phyloP scores from a whole-genome alignment of 1,140 invertebrate genomes.

The Drosophila nannoptera region DNA sequence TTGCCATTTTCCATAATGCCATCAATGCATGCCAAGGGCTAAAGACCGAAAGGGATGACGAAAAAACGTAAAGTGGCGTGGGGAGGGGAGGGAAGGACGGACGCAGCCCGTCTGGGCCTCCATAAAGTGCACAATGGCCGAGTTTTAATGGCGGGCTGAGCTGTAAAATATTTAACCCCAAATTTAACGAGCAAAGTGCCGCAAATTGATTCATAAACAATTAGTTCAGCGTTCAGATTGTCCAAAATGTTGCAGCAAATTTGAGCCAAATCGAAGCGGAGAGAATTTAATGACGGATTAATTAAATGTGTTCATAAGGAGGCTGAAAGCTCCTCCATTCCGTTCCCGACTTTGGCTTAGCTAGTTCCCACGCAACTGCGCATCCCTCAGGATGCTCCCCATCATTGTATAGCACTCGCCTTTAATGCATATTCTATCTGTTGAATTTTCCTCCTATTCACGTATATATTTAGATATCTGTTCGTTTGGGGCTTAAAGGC shows the following conservation, averaged over 20 bases:
- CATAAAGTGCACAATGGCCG: conserved; percentile 54
- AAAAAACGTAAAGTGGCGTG: conserved; percentile 14
- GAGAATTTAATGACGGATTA: neutral
- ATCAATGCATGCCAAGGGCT: conserved; percentile 42
- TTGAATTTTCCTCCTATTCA: conserved; percentile 24
- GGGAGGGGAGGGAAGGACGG: neutral
- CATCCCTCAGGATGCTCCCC: no score
- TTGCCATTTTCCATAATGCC: conserved; percentile 46
- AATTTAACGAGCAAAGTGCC: conserved; percentile 51
- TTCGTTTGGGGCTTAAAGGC: conserved; percentile 42
- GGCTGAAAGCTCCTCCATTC: no score
- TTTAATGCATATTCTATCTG: conserved; percentile 3
- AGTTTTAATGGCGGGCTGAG: conserved; percentile 50
- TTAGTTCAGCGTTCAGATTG: conserved; percentile 44
- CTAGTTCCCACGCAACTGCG: no score
- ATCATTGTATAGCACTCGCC: neutral
- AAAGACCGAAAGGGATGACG: neutral
- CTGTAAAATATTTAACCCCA: conserved; percentile 56
- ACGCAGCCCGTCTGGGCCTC: conserved; percentile 13
- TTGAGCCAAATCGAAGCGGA: neutral
- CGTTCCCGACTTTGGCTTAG: no score
- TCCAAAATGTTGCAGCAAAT: conserved; percentile 20
- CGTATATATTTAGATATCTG: conserved; percentile 9
- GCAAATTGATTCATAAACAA: conserved; percentile 63
- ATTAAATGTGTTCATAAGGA: no score